Percentiles rank a stretch among this genome's conserved stretches.
Evolutionary conservation across 2,797 vertebrate genomes (phyloP).

Genomic region (Spatula clypeata): DNA sequence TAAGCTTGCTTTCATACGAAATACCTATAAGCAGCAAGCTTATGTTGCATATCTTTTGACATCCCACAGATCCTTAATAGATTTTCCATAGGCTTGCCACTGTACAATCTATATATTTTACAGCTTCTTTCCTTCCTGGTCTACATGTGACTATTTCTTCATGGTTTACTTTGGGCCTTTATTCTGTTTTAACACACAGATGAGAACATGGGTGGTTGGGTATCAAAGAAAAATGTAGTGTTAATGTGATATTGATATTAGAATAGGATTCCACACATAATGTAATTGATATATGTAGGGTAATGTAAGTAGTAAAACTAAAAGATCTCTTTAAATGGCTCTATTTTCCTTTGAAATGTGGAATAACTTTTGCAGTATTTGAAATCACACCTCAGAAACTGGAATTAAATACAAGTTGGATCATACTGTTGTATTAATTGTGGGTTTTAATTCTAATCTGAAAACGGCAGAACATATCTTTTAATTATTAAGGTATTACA

Average conservation of each 20-base stretch:
- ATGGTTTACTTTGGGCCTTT: neutral
- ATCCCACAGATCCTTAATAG: neutral
- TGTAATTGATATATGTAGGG: neutral
- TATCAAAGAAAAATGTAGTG: neutral
- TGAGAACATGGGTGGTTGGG: neutral
- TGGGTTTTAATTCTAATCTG: neutral
- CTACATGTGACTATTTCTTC: neutral
- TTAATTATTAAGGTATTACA: neutral
- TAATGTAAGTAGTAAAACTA: neutral
- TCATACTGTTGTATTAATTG: neutral
- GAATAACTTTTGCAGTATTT: neutral
- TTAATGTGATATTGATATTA: neutral
- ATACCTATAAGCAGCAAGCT: slow-evolving; percentile 1
- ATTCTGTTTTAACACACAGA: neutral
- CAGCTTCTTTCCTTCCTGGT: slow-evolving; percentile 5
- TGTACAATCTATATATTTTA: slow-evolving; percentile 13
- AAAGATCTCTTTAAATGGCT: slow-evolving; percentile 2
- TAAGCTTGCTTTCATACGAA: neutral
- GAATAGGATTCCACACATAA: neutral
- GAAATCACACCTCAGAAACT: neutral
- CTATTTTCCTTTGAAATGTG: neutral
- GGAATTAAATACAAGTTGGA: neutral
- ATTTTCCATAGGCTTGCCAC: slow-evolving; percentile 25
- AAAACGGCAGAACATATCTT: neutral
- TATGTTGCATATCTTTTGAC: neutral